These are phyloP conservation scores for Solea senegalensis DNA, from an alignment of 2,113 vertebrate species.

Conservation along the genomic window DNA sequence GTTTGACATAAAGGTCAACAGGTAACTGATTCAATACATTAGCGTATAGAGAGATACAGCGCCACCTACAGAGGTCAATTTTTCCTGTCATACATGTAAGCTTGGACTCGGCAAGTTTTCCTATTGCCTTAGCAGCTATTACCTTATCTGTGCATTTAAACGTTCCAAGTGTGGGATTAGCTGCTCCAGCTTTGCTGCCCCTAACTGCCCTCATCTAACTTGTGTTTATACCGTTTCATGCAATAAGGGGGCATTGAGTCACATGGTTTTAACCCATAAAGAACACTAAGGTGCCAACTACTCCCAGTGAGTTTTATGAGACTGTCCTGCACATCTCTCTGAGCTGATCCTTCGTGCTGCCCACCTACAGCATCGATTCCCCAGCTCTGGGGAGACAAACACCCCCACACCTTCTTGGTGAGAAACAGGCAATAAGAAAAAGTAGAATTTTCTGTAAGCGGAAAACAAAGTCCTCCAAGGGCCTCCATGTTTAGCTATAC, in stretches of 20 bases:
- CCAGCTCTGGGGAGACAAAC: constrained; percentile 47
- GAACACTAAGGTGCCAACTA: constrained; percentile 61
- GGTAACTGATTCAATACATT: too few relatives aligned
- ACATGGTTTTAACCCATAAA: constrained; percentile 42
- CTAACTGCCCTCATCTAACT: constrained; percentile 5
- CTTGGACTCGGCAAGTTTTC: too few relatives aligned
- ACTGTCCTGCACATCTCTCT: constrained; percentile 42
- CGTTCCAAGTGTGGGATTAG: background rate
- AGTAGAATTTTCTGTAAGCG: constrained; percentile 44
- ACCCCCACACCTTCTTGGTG: constrained; percentile 59
- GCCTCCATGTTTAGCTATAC: constrained; percentile 53
- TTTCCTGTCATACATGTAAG: too few relatives aligned
- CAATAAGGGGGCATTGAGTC: constrained; percentile 1
- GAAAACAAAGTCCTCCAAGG: constrained; percentile 53
- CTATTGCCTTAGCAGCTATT: too few relatives aligned
- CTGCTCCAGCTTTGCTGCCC: constrained; percentile 7
- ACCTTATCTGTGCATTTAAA: too few relatives aligned
- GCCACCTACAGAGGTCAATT: too few relatives aligned
- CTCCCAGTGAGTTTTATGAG: constrained; percentile 43
- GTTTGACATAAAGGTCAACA: too few relatives aligned
- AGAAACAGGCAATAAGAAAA: constrained; percentile 52
- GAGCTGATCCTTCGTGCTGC: constrained; percentile 46
- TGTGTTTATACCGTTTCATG: constrained; percentile 15
- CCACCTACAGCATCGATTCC: constrained; percentile 61
- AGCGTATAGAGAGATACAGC: too few relatives aligned